Base-by-base conservation (phyloP, 2,113 vertebrate genomes). In the Apodemus speciosus region DNA sequence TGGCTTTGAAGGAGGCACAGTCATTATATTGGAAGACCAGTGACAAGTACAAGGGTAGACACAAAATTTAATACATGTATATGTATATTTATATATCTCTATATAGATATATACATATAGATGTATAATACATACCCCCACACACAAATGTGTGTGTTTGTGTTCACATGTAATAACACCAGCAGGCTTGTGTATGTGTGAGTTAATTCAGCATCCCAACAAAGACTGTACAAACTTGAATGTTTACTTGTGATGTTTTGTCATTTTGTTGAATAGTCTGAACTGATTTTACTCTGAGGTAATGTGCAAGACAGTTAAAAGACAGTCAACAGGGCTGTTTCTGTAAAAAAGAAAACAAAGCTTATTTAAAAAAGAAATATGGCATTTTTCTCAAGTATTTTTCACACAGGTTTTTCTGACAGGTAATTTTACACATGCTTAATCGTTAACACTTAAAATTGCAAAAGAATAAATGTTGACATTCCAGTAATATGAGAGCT, bases 391-490 rank as follows among this genome's bases (percentile, higher is more conserved):
- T 23, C 73, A 30, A 92, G 25, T 86, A 56, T 91, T 71, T 96
- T 86, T 91, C 88, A 68, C 76, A 94, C 88, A 94, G 40, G 88
- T 92, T 90, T 13, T 49, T 51, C 6, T 62, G 68, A 76, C 83
- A 79, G 71, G 75, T 92, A 94, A 84, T 95, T 88, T 15, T 81
- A 58, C 40, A 93, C 92, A 53, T 93, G 66, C 62, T 93, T 95
- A 46, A 75, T 88, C 93, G 79, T 94, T 96, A 95, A 88, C 93
- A 84, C 92, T 89, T 94, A 92, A 96, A 96, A 85, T 71, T 75
- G 51, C 58, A 56, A 91, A 66, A 92, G 20, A 94, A 87, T 84
- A 96, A 95, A 92, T 88, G 51, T 95, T 94, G 85, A 64, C 80
- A 27, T 95, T 96, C 40, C 90, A 30, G 46, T 64, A 91, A 92